Conservation (phyloP, 2,113 vertebrate genomes). For the Oreotragus oreotragus region DNA sequence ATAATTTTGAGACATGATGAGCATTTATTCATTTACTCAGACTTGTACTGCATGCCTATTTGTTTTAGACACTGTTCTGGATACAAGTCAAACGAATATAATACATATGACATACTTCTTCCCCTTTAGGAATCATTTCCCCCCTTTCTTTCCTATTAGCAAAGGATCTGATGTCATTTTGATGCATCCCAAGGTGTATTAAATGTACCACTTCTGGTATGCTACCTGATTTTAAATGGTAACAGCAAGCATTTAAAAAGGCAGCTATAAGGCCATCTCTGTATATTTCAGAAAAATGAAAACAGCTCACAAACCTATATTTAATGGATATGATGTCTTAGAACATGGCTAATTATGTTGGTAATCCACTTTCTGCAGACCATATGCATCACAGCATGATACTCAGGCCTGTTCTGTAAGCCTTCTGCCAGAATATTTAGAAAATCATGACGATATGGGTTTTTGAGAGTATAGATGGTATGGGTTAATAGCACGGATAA, state of each 20-base stretch:
- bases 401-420: neutral
- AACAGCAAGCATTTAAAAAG: neutral
- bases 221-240: neutral
- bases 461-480: neutral
- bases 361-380: neutral
- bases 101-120: neutral
- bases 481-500: neutral
- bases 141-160: neutral
- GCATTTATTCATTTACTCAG: conserved; percentile 41
- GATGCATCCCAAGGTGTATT: neutral
- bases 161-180: neutral
- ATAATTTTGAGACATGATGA: conserved; percentile 45
- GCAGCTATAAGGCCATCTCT: neutral
- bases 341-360: neutral
- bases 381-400: neutral
- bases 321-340: neutral
- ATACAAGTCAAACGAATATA: neutral
- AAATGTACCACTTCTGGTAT: neutral
- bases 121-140: neutral
- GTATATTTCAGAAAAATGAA: neutral
- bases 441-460: neutral
- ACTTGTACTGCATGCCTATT: neutral
- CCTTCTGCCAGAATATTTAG: neutral
- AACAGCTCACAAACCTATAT: neutral
- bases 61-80: neutral